Percentiles rank a stretch among this genome's conserved stretches.
Evolutionary conservation across 2,888 invertebrate species (phyloP).

Genomic region (Enchytraeus crypticus): DNA sequence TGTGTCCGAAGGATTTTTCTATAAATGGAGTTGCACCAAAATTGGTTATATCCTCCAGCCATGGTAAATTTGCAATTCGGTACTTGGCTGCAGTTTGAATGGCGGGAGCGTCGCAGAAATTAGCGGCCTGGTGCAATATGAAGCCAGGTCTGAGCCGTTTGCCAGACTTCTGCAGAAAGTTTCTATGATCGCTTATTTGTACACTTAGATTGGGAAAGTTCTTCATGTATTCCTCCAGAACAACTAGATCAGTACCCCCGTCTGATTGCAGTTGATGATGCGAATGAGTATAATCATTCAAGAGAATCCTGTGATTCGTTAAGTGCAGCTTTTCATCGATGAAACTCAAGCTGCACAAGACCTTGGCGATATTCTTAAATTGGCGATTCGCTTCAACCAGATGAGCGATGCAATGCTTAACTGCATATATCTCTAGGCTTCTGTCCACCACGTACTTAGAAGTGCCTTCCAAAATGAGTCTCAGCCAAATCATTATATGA

Average conservation of each 20-base stretch:
- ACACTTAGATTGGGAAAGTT: constrained; percentile 18
- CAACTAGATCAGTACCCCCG: constrained; percentile 10
- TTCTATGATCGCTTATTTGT: constrained; percentile 16
- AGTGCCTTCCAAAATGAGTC: constrained; percentile 5
- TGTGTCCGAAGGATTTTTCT: constrained; percentile 5
- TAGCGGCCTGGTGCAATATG: constrained; percentile 22
- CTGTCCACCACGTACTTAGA: neutral
- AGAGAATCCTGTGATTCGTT: constrained; percentile 6
- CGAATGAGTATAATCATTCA: constrained; percentile 21
- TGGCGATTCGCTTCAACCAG: constrained; percentile 21
- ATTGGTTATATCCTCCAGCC: constrained; percentile 25
- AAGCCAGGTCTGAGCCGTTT: constrained; percentile 18
- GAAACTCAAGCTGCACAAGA: constrained; percentile 21
- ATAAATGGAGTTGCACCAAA: constrained; percentile 17
- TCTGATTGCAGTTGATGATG: constrained; percentile 10
- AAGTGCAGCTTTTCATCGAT: constrained; percentile 17
- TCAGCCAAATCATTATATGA: constrained; percentile 14
- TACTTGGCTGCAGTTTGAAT: constrained; percentile 22
- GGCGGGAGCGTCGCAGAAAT: constrained; percentile 16
- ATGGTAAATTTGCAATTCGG: constrained; percentile 16
- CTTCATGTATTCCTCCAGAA: constrained; percentile 24
- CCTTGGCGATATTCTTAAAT: constrained; percentile 17
- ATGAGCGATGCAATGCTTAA: constrained; percentile 21
- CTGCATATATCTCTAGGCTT: constrained; percentile 19
- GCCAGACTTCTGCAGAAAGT: constrained; percentile 16